Evolutionary conservation across 2,888 invertebrate genomes (phyloP).

Genomic region (Drosophila atripex): DNA sequence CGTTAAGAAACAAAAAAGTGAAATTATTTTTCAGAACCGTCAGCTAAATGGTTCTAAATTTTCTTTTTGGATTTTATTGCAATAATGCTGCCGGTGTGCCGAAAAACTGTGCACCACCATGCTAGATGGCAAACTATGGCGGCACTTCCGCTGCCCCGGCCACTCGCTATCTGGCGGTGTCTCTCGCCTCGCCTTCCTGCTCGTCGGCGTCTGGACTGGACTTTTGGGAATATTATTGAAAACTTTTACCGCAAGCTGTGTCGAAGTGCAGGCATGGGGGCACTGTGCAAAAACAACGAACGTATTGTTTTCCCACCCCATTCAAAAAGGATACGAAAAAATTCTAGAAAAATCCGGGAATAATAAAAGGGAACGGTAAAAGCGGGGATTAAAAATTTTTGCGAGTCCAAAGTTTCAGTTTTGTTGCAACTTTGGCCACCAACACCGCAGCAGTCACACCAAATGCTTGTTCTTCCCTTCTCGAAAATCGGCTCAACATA

Average conservation of each 20-base stretch:
- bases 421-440: slow-evolving; percentile 77
- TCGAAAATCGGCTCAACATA: slow-evolving; percentile 27
- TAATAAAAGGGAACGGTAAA: slow-evolving; percentile 41
- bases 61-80: slow-evolving; percentile 49
- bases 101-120: slow-evolving; percentile 61
- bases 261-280: slow-evolving; percentile 48
- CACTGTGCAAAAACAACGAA: slow-evolving; percentile 66
- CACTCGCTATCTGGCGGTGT: slow-evolving; percentile 43
- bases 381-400: slow-evolving; percentile 54
- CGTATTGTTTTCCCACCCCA: slow-evolving; percentile 61
- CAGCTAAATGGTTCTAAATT: slow-evolving; percentile 23
- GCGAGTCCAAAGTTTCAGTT: slow-evolving; percentile 69
- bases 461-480: background rate
- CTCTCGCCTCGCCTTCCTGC: slow-evolving; percentile 46
- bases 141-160: slow-evolving; percentile 56
- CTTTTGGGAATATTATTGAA: slow-evolving; percentile 78
- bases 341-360: slow-evolving; percentile 38
- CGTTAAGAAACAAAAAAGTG: slow-evolving; percentile 14
- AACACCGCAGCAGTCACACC: slow-evolving; percentile 59
- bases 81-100: slow-evolving; percentile 65
- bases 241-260: slow-evolving; percentile 76
- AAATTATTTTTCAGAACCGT: slow-evolving; percentile 40
- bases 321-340: slow-evolving; percentile 35
- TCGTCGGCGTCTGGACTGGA: slow-evolving; percentile 62
- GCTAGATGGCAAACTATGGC: slow-evolving; percentile 61